These are phyloP conservation scores for Scaptomyza montana DNA, from an alignment of 1,140 invertebrate species.

Conservation along the genomic window DNA sequence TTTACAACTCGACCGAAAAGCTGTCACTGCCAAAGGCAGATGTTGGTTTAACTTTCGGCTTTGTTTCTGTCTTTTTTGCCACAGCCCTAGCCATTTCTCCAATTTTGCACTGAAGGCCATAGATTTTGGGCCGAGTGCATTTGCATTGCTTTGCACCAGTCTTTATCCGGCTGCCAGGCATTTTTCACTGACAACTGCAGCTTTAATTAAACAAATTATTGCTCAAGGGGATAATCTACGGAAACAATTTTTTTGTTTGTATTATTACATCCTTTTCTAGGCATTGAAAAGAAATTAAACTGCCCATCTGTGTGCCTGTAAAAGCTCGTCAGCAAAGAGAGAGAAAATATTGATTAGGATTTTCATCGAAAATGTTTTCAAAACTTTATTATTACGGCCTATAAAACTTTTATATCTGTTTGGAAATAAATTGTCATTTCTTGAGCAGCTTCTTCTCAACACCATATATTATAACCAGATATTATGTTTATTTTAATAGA, in stretches of 20 bases:
- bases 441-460: too few species aligned
- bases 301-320: too few species aligned
- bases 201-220: constrained; percentile 71
- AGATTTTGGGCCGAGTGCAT: constrained; percentile 8
- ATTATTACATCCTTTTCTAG: not conserved
- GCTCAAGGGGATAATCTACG: not conserved
- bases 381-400: too few species aligned
- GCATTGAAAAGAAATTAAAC: not conserved
- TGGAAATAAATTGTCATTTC: too few species aligned
- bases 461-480: too few species aligned
- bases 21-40: constrained; percentile 67
- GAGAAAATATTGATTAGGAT: too few species aligned
- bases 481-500: too few species aligned
- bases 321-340: too few species aligned
- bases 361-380: too few species aligned
- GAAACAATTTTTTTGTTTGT: not conserved
- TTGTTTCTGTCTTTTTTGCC: constrained; percentile 37
- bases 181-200: constrained; percentile 79
- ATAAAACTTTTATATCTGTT: too few species aligned
- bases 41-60: constrained; percentile 51
- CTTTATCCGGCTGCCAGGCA: constrained; percentile 33
- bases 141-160: too few species aligned
- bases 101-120: constrained; percentile 24
- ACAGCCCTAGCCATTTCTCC: constrained; percentile 6
- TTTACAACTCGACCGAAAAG: constrained; percentile 69